Conservation (phyloP, 2,113 vertebrate genomes). For the Nycticryphes semicollaris region DNA sequence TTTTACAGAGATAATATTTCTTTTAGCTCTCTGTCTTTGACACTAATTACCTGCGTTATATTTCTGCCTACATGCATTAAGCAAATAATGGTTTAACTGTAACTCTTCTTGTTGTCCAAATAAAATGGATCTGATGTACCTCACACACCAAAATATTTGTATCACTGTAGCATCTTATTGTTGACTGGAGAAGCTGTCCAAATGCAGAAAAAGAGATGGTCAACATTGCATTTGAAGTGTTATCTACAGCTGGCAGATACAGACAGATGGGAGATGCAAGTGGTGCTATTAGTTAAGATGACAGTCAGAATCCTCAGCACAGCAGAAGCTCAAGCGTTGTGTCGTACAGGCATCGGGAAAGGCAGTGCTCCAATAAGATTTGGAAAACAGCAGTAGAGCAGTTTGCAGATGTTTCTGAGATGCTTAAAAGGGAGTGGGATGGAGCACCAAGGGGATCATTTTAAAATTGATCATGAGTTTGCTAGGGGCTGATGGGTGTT, state of each 20-base stretch:
- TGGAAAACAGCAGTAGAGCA: neutral
- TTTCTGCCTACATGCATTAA: neutral
- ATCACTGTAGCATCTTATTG: neutral
- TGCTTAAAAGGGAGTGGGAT: neutral
- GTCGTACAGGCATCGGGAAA: neutral
- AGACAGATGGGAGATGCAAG: neutral
- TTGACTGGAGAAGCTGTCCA: neutral
- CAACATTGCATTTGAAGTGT: neutral
- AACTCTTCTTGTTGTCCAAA: neutral
- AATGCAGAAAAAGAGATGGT: neutral
- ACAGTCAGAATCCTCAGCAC: neutral
- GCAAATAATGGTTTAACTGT: neutral
- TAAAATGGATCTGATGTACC: neutral
- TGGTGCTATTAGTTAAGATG: neutral
- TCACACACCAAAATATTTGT: neutral
- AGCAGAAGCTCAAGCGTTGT: neutral
- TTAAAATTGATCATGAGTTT: neutral
- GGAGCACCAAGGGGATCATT: neutral
- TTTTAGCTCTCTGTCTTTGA: neutral
- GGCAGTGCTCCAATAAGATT: neutral
- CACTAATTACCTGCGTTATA: neutral
- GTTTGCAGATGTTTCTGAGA: neutral
- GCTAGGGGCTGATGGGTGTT: neutral
- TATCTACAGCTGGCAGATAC: neutral
- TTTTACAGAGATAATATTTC: neutral